These are phyloP conservation scores for Oedothorax gibbosus DNA, from an alignment of 1,140 invertebrate species.

Conservation along the genomic window DNA sequence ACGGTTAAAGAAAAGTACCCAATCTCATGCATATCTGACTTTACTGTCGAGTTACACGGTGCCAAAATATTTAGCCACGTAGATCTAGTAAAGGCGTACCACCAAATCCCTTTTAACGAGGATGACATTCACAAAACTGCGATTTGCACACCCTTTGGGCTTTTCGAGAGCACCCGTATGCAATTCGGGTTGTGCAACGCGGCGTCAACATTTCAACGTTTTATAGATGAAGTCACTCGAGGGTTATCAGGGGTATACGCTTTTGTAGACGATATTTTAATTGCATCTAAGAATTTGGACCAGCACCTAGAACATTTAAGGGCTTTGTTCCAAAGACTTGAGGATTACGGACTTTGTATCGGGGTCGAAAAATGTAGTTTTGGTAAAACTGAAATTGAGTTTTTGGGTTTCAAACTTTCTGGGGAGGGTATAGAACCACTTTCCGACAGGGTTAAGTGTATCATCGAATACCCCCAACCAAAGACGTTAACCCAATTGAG, in stretches of 20 bases:
- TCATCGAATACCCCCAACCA: slow-evolving; percentile 63
- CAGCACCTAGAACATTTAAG: slow-evolving; percentile 67
- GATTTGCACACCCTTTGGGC: no score
- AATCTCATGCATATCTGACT: slow-evolving; percentile 42
- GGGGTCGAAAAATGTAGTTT: slow-evolving; percentile 63
- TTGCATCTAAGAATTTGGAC: no score
- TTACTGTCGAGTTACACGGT: slow-evolving; percentile 44
- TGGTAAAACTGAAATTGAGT: not conserved
- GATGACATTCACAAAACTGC: no score
- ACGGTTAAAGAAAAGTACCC: slow-evolving; percentile 59
- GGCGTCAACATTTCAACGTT: no score
- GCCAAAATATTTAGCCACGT: slow-evolving; percentile 33
- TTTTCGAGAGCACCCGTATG: no score
- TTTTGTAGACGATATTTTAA: no score
- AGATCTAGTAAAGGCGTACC: slow-evolving; percentile 50
- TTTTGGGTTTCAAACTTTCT: slow-evolving; percentile 44
- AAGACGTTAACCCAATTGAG: slow-evolving; percentile 65
- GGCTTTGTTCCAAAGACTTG: slow-evolving; percentile 66
- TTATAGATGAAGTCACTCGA: no score
- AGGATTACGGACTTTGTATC: slow-evolving; percentile 62
- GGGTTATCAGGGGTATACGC: no score
- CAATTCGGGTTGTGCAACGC: no score
- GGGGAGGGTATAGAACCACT: slow-evolving; percentile 41
- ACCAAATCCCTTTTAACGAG: slow-evolving; percentile 51
- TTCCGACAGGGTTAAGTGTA: slow-evolving; percentile 23